A percentile compares a stretch with the other conserved stretches of the same genome.
These are phyloP conservation scores for Campopleginae sp. DNA, from an alignment of 2,888 invertebrate species.

Conservation along the genomic window DNA sequence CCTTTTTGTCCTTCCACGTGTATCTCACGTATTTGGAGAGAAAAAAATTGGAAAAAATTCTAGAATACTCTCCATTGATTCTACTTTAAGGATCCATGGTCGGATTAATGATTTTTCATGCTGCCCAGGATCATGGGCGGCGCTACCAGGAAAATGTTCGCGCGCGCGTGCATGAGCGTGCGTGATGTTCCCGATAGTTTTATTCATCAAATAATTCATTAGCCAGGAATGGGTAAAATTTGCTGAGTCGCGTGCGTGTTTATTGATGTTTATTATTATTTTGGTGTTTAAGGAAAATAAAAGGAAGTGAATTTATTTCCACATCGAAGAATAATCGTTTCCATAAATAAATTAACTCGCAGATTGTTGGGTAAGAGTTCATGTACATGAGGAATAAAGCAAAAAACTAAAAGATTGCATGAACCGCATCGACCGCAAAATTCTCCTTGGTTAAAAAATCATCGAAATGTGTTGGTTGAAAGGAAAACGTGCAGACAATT, in stretches of 20 bases:
- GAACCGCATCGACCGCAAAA: slow-evolving; percentile 17
- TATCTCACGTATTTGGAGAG: too few species aligned
- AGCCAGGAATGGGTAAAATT: not conserved
- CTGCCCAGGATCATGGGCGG: too few species aligned
- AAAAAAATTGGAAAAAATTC: too few species aligned
- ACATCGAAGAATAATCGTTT: not conserved
- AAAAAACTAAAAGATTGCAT: slow-evolving; percentile 5
- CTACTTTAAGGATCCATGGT: too few species aligned
- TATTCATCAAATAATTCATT: not conserved
- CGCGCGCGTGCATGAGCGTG: too few species aligned
- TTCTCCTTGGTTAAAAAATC: slow-evolving; percentile 18
- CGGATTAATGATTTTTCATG: too few species aligned
- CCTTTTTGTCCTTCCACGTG: too few species aligned
- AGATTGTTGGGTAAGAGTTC: slow-evolving; percentile 2
- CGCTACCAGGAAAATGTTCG: too few species aligned
- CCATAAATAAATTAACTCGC: not conserved
- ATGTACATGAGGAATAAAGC: not conserved
- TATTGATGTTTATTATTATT: not conserved
- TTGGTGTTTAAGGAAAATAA: not conserved
- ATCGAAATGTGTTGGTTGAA: not conserved
- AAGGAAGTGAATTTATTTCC: not conserved
- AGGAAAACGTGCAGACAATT: not conserved
- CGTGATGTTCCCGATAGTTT: too few species aligned
- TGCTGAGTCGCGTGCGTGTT: not conserved
- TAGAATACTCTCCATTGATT: too few species aligned